phyloP scores from a whole-genome alignment of 2,113 vertebrate species.

The Emydura subglobosa region DNA sequence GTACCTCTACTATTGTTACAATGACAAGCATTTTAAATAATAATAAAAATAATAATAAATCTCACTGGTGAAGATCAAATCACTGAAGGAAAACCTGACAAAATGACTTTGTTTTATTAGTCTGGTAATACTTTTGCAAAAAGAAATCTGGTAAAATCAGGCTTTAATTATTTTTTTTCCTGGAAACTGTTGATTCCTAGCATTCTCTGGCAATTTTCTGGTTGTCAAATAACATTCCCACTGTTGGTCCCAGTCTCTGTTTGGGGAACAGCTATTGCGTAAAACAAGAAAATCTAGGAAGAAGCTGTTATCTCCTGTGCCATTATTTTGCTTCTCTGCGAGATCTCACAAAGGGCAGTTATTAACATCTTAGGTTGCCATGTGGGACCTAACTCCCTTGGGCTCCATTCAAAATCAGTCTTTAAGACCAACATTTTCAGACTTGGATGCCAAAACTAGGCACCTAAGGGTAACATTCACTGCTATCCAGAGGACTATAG shows the following conservation, averaged over 20 bases:
- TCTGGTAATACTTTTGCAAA: conserved; percentile 71
- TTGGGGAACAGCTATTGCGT: conserved; percentile 27
- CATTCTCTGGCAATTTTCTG: conserved; percentile 62
- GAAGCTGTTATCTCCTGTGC: neutral
- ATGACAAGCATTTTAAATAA: conserved; percentile 41
- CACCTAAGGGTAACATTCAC: neutral
- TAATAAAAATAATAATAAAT: conserved; percentile 43
- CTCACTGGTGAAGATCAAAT: conserved; percentile 68
- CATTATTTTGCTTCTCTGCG: neutral
- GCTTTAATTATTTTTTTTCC: conserved; percentile 74
- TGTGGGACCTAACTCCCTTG: neutral
- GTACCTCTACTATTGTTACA: neutral
- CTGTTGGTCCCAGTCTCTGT: conserved; percentile 20
- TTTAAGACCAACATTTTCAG: neutral
- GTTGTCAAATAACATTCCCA: conserved; percentile 63
- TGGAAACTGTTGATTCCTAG: conserved; percentile 71
- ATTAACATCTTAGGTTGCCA: fast-evolving
- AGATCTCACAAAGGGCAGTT: neutral
- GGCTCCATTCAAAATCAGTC: neutral
- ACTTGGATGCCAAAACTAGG: neutral
- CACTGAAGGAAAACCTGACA: conserved; percentile 71
- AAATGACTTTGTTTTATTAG: conserved; percentile 56
- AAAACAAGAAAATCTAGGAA: neutral
- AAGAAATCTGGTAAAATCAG: conserved; percentile 63
- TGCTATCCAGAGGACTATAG: neutral